Evolutionary conservation across 2,888 invertebrate genomes (phyloP).

Genomic region (Phorcus lineatus): DNA sequence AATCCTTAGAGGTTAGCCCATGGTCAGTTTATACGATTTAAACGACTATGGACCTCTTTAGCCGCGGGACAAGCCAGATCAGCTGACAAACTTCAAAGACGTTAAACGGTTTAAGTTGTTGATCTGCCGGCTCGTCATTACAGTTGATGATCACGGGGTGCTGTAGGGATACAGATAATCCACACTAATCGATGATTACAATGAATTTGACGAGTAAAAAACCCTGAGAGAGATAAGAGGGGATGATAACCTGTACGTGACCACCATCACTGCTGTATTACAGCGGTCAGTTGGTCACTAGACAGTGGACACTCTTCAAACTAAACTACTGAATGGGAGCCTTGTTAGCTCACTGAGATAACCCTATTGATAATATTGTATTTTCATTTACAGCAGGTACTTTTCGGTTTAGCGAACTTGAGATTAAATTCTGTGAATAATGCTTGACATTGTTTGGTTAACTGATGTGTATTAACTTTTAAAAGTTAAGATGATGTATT

Average conservation of each 20-base stretch:
- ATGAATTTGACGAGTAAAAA: conserved; percentile 19
- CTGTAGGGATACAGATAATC: neutral
- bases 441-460: neutral
- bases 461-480: conserved; percentile 4
- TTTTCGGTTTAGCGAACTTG: neutral
- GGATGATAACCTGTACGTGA: neutral
- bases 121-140: neutral
- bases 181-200: conserved; percentile 14
- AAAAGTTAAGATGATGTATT: neutral
- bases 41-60: neutral
- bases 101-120: neutral
- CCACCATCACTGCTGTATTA: neutral
- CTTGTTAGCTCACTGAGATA: neutral
- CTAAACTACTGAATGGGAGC: neutral
- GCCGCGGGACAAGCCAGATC: neutral
- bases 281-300: neutral
- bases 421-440: conserved; percentile 4
- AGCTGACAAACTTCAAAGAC: conserved; percentile 14
- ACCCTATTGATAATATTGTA: neutral
- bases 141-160: neutral
- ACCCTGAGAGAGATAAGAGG: neutral
- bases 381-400: conserved; percentile 18
- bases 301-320: neutral
- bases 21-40: conserved; percentile 11
- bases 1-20: conserved; percentile 15